These are phyloP conservation scores for Jacana jacana DNA, from an alignment of 2,113 vertebrate genomes.

Conservation along the genomic window DNA sequence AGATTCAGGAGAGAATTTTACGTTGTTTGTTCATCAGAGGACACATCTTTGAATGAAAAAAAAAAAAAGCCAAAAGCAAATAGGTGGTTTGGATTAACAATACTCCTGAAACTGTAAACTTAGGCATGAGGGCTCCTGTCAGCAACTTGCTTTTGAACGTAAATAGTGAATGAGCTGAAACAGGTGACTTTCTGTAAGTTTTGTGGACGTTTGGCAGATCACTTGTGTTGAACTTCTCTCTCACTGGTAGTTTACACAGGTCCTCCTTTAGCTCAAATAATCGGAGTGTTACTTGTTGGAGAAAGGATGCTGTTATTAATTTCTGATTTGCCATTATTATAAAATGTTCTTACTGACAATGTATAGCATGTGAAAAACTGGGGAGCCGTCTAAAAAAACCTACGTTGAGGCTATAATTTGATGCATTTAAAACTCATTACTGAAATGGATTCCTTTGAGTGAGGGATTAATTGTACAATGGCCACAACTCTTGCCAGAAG, in stretches of 20 bases:
- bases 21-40: neutral
- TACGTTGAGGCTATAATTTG: accelerated
- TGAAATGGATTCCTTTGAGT: neutral
- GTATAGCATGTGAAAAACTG: neutral
- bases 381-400: neutral
- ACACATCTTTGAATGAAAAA: neutral
- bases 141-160: neutral
- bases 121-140: neutral
- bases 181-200: neutral
- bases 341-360: neutral
- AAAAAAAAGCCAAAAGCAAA: neutral
- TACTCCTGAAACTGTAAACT: neutral
- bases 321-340: neutral
- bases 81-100: neutral
- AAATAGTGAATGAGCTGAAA: neutral
- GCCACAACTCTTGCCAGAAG: neutral
- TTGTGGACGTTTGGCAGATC: neutral
- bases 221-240: neutral
- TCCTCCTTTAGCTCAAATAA: neutral
- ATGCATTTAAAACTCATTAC: neutral
- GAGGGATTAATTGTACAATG: neutral
- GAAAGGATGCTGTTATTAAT: neutral
- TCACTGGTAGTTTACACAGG: neutral
- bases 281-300: neutral
- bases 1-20: neutral